phyloP scores from a whole-genome alignment of 2,113 vertebrate species.

The Narcine bancroftii region DNA sequence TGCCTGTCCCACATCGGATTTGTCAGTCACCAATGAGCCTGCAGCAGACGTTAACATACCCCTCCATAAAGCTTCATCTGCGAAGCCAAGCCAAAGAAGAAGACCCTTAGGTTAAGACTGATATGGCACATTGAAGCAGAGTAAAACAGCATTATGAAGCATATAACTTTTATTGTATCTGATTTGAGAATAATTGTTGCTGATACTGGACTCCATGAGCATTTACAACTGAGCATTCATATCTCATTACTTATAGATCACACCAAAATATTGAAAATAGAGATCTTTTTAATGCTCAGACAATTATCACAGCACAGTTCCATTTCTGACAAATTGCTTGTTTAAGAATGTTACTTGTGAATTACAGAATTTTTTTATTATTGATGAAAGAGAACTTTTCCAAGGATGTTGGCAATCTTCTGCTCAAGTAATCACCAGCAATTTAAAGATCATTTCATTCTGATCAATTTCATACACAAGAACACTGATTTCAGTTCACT shows the following conservation, averaged over 20 bases:
- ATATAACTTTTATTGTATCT: neutral
- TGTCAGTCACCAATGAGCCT: too few relatives aligned
- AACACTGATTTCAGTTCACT: neutral
- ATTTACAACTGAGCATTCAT: neutral
- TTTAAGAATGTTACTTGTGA: neutral
- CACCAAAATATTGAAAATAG: neutral
- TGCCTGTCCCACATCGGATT: too few relatives aligned
- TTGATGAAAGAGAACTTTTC: neutral
- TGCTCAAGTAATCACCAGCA: neutral
- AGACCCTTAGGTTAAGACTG: neutral
- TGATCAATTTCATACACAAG: neutral
- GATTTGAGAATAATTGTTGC: neutral
- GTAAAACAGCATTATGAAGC: neutral
- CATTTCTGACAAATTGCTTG: neutral
- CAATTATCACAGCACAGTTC: neutral
- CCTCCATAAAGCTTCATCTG: too few relatives aligned
- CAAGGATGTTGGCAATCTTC: neutral
- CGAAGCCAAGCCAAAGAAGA: too few relatives aligned
- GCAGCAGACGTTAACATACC: too few relatives aligned
- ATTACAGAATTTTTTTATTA: neutral
- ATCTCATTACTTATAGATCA: neutral
- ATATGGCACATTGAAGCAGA: neutral
- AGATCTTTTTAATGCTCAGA: neutral
- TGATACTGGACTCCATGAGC: neutral
- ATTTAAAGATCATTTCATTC: neutral